Evolutionary conservation across 1,140 invertebrate species (phyloP).

Genomic region (Lucilia cuprina): DNA sequence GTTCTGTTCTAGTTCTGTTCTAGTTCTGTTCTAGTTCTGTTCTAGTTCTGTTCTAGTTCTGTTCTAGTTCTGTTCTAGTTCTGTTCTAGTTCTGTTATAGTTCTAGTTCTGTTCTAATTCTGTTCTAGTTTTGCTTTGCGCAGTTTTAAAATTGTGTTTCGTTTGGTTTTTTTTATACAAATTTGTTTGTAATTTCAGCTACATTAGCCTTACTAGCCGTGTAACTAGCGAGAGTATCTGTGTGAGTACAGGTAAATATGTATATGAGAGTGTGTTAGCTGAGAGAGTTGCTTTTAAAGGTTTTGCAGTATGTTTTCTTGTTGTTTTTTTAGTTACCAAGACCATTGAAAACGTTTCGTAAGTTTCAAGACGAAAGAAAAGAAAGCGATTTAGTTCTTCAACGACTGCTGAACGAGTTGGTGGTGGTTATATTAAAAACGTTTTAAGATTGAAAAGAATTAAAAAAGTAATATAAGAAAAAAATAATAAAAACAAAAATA

Average conservation of each 20-base stretch:
- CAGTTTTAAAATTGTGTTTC: too few species aligned
- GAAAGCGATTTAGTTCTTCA: constrained; percentile 17
- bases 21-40: too few species aligned
- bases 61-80: too few species aligned
- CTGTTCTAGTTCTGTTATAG: too few species aligned
- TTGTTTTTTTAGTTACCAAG: neutral
- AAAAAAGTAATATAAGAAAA: neutral
- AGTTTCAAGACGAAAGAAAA: neutral
- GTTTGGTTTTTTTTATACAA: too few species aligned
- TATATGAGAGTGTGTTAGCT: neutral
- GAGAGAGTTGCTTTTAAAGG: neutral
- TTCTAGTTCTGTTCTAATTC: too few species aligned
- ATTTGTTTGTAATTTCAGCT: neutral
- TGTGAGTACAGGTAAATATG: neutral
- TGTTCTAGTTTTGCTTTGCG: too few species aligned
- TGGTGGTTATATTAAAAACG: neutral
- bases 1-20: too few species aligned
- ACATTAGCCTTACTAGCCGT: neutral
- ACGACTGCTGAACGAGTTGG: constrained; percentile 16
- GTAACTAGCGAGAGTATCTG: neutral
- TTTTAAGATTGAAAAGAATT: neutral
- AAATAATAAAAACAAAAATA: neutral
- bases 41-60: too few species aligned
- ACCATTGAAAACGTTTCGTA: neutral
- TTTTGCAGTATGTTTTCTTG: neutral